Conservation (phyloP, 2,113 vertebrate genomes). For the Misgurnus mizolepis region DNA sequence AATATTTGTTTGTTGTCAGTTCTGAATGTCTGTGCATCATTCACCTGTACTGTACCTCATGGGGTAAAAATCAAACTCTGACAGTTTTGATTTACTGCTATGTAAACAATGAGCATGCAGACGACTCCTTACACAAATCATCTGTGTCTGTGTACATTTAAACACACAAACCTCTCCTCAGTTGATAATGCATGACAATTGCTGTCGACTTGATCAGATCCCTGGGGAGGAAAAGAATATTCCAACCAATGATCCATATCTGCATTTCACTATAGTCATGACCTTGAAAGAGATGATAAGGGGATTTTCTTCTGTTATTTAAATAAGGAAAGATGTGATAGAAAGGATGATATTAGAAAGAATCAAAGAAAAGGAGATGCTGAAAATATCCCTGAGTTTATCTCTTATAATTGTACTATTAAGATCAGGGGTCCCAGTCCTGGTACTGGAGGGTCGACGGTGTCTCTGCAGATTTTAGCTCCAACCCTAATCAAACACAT, state of each 20-base stretch:
- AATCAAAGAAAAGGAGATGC: neutral
- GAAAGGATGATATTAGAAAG: conserved; percentile 48
- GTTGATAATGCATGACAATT: conserved; percentile 62
- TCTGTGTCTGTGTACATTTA: neutral
- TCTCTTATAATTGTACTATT: conserved; percentile 43
- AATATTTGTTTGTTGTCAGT: neutral
- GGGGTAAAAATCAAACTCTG: conserved; percentile 17
- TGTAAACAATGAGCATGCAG: conserved; percentile 2
- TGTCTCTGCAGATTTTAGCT: too few relatives aligned
- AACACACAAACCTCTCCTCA: conserved; percentile 52
- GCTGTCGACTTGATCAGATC: conserved; percentile 44
- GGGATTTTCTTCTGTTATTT: conserved; percentile 47
- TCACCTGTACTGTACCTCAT: conserved; percentile 24
- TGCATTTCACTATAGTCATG: conserved; percentile 59
- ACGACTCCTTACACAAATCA: neutral
- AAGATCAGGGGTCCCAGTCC: too few relatives aligned
- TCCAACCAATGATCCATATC: conserved; percentile 65
- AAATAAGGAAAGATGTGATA: conserved; percentile 3
- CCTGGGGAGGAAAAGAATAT: conserved; percentile 58
- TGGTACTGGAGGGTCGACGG: too few relatives aligned
- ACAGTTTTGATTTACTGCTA: conserved; percentile 15
- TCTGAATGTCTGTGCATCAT: conserved; percentile 9
- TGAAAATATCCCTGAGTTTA: too few relatives aligned
- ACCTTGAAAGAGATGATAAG: conserved; percentile 62
- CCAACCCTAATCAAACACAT: too few relatives aligned